Conservation (phyloP, 2,113 vertebrate genomes). For the Numida meleagris region DNA sequence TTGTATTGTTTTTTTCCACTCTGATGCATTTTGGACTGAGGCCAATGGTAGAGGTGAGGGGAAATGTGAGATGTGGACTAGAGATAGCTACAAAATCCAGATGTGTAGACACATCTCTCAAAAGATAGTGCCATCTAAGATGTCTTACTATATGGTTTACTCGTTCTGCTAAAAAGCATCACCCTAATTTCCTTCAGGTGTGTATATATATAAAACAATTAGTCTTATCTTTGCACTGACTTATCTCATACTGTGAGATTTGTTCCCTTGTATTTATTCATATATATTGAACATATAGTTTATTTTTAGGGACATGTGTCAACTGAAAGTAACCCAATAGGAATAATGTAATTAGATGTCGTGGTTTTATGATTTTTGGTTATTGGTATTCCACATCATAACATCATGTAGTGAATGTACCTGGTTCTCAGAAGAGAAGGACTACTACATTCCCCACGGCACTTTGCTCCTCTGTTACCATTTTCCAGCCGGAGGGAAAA, state of each 20-base stretch:
- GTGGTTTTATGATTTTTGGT: no score
- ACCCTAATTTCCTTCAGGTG: background rate
- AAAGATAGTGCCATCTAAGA: background rate
- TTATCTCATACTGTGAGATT: background rate
- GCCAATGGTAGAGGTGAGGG: background rate
- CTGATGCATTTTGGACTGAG: background rate
- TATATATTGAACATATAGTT: background rate
- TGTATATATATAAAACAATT: background rate
- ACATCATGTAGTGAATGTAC: no score
- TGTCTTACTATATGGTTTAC: background rate
- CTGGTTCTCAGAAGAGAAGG: no score
- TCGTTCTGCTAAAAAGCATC: background rate
- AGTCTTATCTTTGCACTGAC: background rate
- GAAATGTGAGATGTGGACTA: background rate
- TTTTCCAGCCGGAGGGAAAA: no score
- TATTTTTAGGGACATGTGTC: background rate
- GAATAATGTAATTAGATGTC: background rate
- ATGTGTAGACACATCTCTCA: background rate
- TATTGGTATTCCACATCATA: no score
- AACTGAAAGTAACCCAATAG: background rate
- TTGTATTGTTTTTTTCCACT: background rate
- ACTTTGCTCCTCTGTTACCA: no score
- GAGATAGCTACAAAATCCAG: background rate
- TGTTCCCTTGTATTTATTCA: background rate
- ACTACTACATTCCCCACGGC: no score